A percentile compares a stretch with the other conserved stretches of the same genome.
phyloP scores from a whole-genome alignment of 2,113 vertebrate genomes.

The Rana temporaria region DNA sequence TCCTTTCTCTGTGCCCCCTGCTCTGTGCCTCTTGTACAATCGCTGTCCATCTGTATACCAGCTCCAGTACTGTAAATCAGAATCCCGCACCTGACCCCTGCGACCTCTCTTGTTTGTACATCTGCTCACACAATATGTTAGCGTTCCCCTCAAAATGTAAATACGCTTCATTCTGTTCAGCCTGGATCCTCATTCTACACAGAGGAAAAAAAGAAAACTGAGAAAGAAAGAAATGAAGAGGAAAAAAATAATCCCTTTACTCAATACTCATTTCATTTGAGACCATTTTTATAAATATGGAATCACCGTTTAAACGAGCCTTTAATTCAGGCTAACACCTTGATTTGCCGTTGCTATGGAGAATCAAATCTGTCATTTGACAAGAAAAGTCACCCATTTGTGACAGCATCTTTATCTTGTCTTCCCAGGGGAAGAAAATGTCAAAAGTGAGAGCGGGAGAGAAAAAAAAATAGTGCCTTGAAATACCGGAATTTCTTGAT shows the following conservation, averaged over 20 bases:
- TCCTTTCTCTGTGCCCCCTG: slow-evolving; percentile 45
- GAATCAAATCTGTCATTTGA: slow-evolving; percentile 91
- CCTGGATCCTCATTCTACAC: not conserved
- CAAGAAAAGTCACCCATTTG: slow-evolving; percentile 90
- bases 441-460: slow-evolving; percentile 86
- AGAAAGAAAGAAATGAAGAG: slow-evolving; percentile 63
- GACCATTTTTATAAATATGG: slow-evolving; percentile 86
- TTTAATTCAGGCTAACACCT: slow-evolving; percentile 88
- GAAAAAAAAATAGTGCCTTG: slow-evolving; percentile 86
- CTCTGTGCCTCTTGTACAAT: slow-evolving; percentile 73
- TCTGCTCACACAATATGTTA: slow-evolving; percentile 81
- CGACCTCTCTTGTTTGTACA: slow-evolving; percentile 81
- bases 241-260: slow-evolving; percentile 73
- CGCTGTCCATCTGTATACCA: slow-evolving; percentile 74
- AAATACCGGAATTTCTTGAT: slow-evolving; percentile 89
- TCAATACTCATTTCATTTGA: slow-evolving; percentile 86
- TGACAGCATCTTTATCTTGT: slow-evolving; percentile 90
- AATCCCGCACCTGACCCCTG: slow-evolving; percentile 75
- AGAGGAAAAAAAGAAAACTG: not conserved
- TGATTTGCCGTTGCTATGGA: slow-evolving; percentile 89
- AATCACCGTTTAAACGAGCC: slow-evolving; percentile 85
- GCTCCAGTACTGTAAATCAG: slow-evolving; percentile 74
- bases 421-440: slow-evolving; percentile 89
- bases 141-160: slow-evolving; percentile 80
- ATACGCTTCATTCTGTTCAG: slow-evolving; percentile 60